Conservation (phyloP, 1,140 invertebrate species). For the Drosophila bipectinata region DNA sequence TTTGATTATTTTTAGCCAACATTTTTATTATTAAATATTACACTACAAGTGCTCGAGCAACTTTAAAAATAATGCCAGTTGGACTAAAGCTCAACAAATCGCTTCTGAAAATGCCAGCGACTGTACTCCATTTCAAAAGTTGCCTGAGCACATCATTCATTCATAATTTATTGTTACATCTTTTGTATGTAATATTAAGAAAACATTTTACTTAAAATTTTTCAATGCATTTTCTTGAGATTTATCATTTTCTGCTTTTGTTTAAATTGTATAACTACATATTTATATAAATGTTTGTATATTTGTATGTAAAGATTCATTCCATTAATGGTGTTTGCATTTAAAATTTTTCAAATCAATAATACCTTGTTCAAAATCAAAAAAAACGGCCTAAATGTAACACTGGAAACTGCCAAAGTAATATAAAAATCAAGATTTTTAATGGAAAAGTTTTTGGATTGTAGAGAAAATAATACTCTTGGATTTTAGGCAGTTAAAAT, state of each 20-base stretch:
- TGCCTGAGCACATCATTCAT: conserved; percentile 26
- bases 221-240: conserved; percentile 73
- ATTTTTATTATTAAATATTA: conserved; percentile 69
- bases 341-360: conserved; percentile 27
- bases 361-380: conserved; percentile 27
- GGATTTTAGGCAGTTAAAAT: conserved; percentile 52
- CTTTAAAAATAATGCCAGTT: conserved; percentile 5
- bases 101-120: background rate
- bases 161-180: conserved; percentile 43
- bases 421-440: conserved; percentile 14
- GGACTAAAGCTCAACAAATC: background rate
- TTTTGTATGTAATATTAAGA: conserved; percentile 47
- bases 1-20: conserved; percentile 64
- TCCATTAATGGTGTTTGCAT: conserved; percentile 23
- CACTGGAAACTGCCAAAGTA: conserved; percentile 62
- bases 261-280: conserved; percentile 70
- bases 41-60: conserved; percentile 36
- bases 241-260: conserved; percentile 43
- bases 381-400: conserved; percentile 45
- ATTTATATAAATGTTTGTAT: conserved; percentile 59
- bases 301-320: conserved; percentile 61
- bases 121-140: conserved; percentile 4
- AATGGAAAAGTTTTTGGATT: conserved; percentile 26
- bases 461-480: conserved; percentile 62
- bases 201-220: conserved; percentile 73